Percentiles rank a stretch among this genome's conserved stretches.
These are phyloP conservation scores for Trisateles emortualis DNA, from an alignment of 2,888 invertebrate species.

Conservation along the genomic window DNA sequence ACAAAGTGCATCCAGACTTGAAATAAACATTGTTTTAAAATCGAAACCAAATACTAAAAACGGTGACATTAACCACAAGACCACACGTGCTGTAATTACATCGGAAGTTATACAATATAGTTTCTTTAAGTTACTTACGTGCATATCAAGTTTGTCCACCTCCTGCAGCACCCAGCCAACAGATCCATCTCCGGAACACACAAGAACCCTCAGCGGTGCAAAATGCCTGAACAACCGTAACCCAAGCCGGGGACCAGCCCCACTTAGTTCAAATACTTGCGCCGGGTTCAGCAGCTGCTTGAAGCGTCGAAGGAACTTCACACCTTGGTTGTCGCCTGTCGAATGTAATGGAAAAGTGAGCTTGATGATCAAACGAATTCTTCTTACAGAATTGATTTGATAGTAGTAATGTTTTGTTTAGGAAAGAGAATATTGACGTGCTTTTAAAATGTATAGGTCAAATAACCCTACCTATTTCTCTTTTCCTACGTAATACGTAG, in stretches of 20 bases:
- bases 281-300: conserved; percentile 98
- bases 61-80: too few species aligned
- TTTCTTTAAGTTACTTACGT: conserved; percentile 90
- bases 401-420: too few species aligned
- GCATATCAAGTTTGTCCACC: conserved; percentile 97
- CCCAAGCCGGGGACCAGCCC: conserved; percentile 93
- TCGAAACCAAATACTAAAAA: too few species aligned
- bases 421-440: too few species aligned
- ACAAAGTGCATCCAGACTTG: too few species aligned
- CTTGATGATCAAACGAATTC: not conserved
- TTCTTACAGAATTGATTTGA: too few species aligned
- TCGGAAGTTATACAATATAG: too few species aligned
- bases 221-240: conserved; percentile 97
- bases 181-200: conserved; percentile 99
- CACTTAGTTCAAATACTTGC: conserved; percentile 98
- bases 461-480: too few species aligned
- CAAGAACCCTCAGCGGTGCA: conserved; percentile 97
- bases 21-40: too few species aligned
- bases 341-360: not conserved
- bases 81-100: too few species aligned
- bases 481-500: too few species aligned
- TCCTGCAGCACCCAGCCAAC: conserved; percentile 99
- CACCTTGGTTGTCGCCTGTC: conserved; percentile 97
- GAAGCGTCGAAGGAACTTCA: conserved; percentile 97
- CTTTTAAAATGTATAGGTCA: too few species aligned